phyloP scores from a whole-genome alignment of 2,113 vertebrate species.

The Hoplias malabaricus region DNA sequence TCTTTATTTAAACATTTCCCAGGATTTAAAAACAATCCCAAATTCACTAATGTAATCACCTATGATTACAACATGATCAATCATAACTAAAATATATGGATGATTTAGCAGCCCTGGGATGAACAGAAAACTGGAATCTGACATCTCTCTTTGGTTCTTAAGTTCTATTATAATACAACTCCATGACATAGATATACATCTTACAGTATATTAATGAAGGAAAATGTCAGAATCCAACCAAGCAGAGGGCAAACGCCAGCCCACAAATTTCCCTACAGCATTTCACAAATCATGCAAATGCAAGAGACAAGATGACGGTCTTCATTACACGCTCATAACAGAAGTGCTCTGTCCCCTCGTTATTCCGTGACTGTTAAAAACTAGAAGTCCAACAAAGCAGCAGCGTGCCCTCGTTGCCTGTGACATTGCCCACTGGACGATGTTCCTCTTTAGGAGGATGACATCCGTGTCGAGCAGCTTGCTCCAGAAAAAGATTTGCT shows the following conservation, averaged over 20 bases:
- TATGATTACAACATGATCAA: no score
- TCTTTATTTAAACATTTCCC: no score
- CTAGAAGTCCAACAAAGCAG: conserved; percentile 28
- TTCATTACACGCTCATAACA: conserved; percentile 30
- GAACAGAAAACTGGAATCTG: no score
- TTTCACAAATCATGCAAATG: conserved; percentile 2
- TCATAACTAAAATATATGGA: no score
- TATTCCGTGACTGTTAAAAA: conserved; percentile 16
- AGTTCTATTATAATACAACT: no score
- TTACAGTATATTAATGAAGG: neutral
- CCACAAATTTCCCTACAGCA: neutral
- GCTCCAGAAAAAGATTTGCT: conserved; percentile 45
- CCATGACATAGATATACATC: neutral
- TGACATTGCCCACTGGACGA: conserved; percentile 69
- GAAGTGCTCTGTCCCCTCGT: neutral
- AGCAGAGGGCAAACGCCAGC: conserved; percentile 3
- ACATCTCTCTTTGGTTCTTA: no score
- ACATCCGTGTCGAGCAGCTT: conserved; percentile 56
- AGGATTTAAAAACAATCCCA: no score
- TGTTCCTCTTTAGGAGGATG: conserved; percentile 61
- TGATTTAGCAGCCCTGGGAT: no score
- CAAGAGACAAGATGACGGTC: conserved; percentile 1
- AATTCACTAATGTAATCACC: no score
- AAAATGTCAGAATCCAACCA: neutral
- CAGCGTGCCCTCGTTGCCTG: conserved; percentile 36